Evolutionary conservation across 37 sponge, comb jelly and placozoan genomes (phyloP), one percentile per base, ranked within the genome.

Genomic region (Bolinopsis microptera): DNA sequence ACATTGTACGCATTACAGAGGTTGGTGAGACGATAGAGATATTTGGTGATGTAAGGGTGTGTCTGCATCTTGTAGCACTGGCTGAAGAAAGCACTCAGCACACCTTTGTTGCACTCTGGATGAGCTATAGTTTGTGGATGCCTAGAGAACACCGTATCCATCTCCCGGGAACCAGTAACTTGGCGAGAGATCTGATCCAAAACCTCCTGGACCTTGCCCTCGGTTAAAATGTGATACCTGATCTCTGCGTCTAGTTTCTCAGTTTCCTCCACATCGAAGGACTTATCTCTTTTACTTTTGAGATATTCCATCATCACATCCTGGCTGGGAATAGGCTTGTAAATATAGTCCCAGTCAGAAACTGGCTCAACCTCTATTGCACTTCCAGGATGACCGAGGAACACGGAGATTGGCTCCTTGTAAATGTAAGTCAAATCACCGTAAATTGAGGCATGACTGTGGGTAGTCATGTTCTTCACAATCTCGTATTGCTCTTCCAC

Each of bases 381-480:
- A 35, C 1, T 3, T 13, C 21, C 21, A 16, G 90, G 90, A 28
- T 39, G 41, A 1, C 90, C 90, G 5, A 86, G 61, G 26, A 86
- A 86, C 2, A 25, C 61, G 13, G 90, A 86, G 27, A 86, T 9
- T 16, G 32, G 32, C 0, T 86, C 90, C 3, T 38, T 9, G 90
- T 39, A 41, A 28, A 39, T 86, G 27, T 18, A 36, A 25, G 28
- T 95, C 94, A 94, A 18, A 0, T 96, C 93, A 72, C 96, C 96
- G 34, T 93, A 96, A 26, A 94, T 83, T 39, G 40, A 69, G 33
- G 95, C 95, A 69, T 95, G 95, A 38, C 95, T 95, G 0, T 94
- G 94, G 25, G 82, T 94, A 13, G 96, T 96, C 93, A 94, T 83
- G 22, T 94, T 24, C 94, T 95, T 94, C 27, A 96, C 96, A 35